Base-by-base conservation (phyloP, 1,140 invertebrate genomes). In the Trichomalopsis sarcophagae region DNA sequence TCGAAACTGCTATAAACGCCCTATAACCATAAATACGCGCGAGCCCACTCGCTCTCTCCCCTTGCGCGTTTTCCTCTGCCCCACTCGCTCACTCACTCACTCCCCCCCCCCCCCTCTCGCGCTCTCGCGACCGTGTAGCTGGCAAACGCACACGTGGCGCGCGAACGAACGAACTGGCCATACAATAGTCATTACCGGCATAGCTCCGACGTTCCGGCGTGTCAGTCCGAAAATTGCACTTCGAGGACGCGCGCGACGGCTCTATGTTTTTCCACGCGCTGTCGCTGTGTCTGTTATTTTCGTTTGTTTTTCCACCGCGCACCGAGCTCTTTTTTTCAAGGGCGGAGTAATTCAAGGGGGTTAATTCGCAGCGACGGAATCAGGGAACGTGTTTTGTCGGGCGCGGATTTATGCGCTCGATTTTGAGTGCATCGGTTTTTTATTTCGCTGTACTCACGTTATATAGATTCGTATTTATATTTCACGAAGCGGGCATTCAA, bases 1-100 rank as follows among this genome's bases (percentile, higher is more conserved):
- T 21, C 81, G 85, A 82, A 88, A 86, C 87, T 86, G 87, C 86
- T 87, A 88, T 88, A 89, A 89, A 89, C 87, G 87, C 80, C 76
- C 84, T 44, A 73, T 86, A 78, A 81, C 86, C 69, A 86, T 89
- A 82, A 87, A 84, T 82, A 84, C 84, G 80, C 83, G 40, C 14
- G n/a, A 27, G 6, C 66, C 27, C 27, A 21, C 55, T n/a, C 50
- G 5, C 50, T 55, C 50, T 88, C 84, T 88, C 79, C 86, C 33
- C 0, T 3, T 1, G 21, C n/a, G n/a, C 17, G 44, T n/a, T 33
- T n/a, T 33, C 44, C 44, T 50, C 21, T 50, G 14, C 14, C 55
- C 23, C 68, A 21, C 55, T 21, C 55, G 1, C 14, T 62, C 14
- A 27, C 27, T 27, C 27, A 27, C 27, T 27, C 27, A 0, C 27